phyloP scores from a whole-genome alignment of 2,888 invertebrate species.

The Synergus laeviventris region DNA sequence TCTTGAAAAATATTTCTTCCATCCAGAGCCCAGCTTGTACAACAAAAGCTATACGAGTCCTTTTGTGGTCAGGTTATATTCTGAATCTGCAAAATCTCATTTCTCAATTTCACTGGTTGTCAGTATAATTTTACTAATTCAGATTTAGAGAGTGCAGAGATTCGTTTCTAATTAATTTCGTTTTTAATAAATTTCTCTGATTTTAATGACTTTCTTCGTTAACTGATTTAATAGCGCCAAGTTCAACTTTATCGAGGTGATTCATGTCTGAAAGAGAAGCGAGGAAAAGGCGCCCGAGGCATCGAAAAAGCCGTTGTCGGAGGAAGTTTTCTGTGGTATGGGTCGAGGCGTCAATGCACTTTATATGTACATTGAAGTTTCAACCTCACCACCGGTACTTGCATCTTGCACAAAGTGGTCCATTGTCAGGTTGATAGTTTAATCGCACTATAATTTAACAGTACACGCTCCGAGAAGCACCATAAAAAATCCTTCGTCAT shows the following conservation, averaged over 20 bases:
- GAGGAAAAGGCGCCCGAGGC: background rate
- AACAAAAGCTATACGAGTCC: background rate
- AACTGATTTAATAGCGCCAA: background rate
- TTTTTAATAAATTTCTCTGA: background rate
- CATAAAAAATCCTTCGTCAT: background rate
- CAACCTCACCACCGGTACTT: background rate
- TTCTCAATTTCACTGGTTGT: background rate
- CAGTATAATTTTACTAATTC: background rate
- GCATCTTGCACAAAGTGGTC: constrained; percentile 48
- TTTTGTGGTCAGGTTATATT: background rate
- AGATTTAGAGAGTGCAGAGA: background rate
- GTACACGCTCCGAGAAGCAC: background rate
- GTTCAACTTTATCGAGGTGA: background rate
- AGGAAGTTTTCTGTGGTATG: background rate
- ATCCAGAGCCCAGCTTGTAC: too few species aligned
- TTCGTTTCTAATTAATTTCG: background rate
- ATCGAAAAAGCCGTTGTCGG: background rate
- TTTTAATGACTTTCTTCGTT: background rate
- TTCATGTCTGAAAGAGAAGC: background rate
- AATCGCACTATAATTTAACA: constrained; percentile 47
- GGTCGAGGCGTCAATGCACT: background rate
- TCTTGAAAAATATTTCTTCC: too few species aligned
- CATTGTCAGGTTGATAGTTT: constrained; percentile 59
- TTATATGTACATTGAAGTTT: background rate
- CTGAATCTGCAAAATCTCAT: background rate